Evolutionary conservation across 2,797 vertebrate genomes (phyloP), one percentile per base, ranked within the genome.

Genomic region (Protosalanx chinensis): DNA sequence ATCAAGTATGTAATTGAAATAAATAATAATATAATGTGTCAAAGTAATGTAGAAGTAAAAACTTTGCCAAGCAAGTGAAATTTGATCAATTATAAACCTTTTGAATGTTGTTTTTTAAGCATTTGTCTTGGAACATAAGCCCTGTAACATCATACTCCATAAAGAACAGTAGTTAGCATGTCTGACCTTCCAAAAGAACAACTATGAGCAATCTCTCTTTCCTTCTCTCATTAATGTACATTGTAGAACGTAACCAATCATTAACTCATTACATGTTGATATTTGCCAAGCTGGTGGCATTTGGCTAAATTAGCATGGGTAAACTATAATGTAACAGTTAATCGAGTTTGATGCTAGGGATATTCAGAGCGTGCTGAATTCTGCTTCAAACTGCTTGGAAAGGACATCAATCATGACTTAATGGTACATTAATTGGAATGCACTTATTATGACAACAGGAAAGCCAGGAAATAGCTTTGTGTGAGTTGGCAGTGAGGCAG

Each of bases 371-470:
- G 77, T 79, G 82, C 80, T 86, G 87, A 27, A 27, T 27, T 90
- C 80, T 80, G 87, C 80, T 82, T 86, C 72, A 64, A 69, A 72
- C 71, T 70, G 73, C 63, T 27, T 27, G 23, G 82, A 81, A 84
- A 76, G 81, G 46, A 86, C 86, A 88, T 91, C 87, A 85, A 88
- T 89, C 84, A 88, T 76, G 61, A 57, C 81, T 81, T 88, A 89
- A 91, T 91, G 83, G 84, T 59, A 90, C 92, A 92, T 91, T 89
- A 90, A 92, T 93, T 91, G 88, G 72, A 76, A 77, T 72, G 62
- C 35, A 81, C 87, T 88, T 87, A 86, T 71, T n/a, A 16, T 56
- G 51, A 16, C 51, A 77, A 72, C 75, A 79, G 81, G 86, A 85
- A 80, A 80, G 61, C 67, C 86, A 89, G 89, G 82, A 90, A 90